These are phyloP conservation scores for Drosophila helvetica DNA, from an alignment of 2,888 invertebrate genomes.

Conservation along the genomic window DNA sequence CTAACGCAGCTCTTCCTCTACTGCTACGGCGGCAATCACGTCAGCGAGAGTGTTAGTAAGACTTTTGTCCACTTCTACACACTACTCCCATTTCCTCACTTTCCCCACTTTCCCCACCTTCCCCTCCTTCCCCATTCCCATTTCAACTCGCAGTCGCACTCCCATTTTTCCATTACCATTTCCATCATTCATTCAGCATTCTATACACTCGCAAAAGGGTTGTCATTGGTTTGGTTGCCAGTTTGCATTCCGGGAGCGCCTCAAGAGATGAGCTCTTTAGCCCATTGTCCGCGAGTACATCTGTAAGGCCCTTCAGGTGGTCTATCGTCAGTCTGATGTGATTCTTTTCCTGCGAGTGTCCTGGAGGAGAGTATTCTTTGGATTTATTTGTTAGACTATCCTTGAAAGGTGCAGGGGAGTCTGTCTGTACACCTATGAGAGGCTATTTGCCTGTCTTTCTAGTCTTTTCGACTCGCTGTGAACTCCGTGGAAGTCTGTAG, in stretches of 20 bases:
- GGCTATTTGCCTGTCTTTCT: too few species aligned
- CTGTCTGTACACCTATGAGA: background rate
- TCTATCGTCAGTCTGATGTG: background rate
- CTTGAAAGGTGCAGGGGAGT: background rate
- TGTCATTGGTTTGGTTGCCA: background rate
- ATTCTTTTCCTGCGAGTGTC: background rate
- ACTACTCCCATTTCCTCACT: background rate
- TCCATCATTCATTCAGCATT: constrained; percentile 20
- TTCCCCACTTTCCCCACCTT: background rate
- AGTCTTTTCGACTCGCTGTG: background rate
- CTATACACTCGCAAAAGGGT: constrained; percentile 9
- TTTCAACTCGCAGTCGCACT: background rate
- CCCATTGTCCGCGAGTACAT: background rate
- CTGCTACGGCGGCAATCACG: constrained; percentile 81
- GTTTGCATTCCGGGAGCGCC: background rate
- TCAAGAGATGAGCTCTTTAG: background rate
- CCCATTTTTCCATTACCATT: constrained; percentile 24
- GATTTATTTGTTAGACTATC: background rate
- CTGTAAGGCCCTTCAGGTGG: background rate
- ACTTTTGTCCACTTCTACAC: constrained; percentile 12
- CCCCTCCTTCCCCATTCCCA: background rate
- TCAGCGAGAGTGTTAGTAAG: constrained; percentile 81
- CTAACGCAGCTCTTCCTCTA: constrained; percentile 80
- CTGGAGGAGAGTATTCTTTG: background rate
- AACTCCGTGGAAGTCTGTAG: background rate